Conservation (phyloP, 64 coral and sea anemone species). For the Actinia equina region DNA sequence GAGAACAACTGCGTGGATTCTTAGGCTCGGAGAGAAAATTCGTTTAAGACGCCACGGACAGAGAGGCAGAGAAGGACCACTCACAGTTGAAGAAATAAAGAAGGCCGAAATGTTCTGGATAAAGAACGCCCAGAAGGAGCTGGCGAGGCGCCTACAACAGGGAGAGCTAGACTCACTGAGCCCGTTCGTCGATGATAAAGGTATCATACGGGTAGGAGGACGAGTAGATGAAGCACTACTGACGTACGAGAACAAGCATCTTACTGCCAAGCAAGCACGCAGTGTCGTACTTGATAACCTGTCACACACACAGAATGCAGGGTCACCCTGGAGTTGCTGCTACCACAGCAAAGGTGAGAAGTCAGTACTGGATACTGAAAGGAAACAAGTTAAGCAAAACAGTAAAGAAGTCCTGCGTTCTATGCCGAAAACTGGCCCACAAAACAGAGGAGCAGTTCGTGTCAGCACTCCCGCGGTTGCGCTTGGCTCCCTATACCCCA, state of each 20-base stretch:
- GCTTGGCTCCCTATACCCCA: conserved; percentile 25
- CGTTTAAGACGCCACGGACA: neutral
- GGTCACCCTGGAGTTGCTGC: conserved; percentile 38
- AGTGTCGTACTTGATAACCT: conserved; percentile 22
- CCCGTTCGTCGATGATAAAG: conserved; percentile 52
- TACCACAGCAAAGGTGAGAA: conserved; percentile 41
- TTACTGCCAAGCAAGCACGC: neutral
- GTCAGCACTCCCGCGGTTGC: neutral
- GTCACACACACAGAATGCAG: conserved; percentile 27
- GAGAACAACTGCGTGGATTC: neutral
- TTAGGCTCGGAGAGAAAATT: neutral
- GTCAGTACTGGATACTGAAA: conserved; percentile 37
- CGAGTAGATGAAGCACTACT: conserved; percentile 25
- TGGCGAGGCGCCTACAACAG: conserved; percentile 26
- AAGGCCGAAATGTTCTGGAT: conserved; percentile 49
- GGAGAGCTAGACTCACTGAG: conserved; percentile 50
- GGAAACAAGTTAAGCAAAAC: conserved; percentile 15
- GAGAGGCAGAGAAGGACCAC: conserved; percentile 24
- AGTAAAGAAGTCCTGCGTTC: neutral
- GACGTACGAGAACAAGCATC: neutral
- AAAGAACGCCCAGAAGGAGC: conserved; percentile 38
- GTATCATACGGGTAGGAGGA: conserved; percentile 58
- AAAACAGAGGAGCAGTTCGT: conserved; percentile 20
- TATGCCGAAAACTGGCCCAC: neutral
- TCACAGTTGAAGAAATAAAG: conserved; percentile 35